phyloP scores from a whole-genome alignment of 2,797 vertebrate species.

The Lithobates pipiens region DNA sequence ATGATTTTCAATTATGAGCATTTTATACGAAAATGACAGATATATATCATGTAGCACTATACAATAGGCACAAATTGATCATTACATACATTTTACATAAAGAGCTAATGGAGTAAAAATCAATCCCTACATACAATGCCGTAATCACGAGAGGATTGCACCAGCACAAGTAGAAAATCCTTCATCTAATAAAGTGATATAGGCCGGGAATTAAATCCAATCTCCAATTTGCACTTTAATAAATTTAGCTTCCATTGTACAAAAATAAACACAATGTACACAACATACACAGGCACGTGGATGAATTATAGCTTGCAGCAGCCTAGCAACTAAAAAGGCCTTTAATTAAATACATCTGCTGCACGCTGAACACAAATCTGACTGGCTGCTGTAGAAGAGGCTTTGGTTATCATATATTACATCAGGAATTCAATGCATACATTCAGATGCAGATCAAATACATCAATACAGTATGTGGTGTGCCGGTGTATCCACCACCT shows the following conservation, averaged over 20 bases:
- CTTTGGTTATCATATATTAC: neutral
- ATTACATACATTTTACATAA: slow-evolving; percentile 51
- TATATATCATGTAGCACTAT: slow-evolving; percentile 31
- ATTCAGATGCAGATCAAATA: neutral
- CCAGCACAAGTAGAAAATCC: slow-evolving; percentile 13
- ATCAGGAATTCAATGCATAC: neutral
- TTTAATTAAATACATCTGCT: slow-evolving; percentile 5
- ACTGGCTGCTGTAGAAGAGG: neutral
- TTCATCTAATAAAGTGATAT: slow-evolving; percentile 43
- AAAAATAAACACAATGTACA: slow-evolving; percentile 38
- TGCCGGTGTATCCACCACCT: neutral
- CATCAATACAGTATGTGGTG: neutral
- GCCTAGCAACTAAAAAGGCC: neutral
- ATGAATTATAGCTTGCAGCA: slow-evolving; percentile 2
- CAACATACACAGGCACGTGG: neutral
- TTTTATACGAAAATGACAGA: slow-evolving; percentile 18
- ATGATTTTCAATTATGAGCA: slow-evolving; percentile 17
- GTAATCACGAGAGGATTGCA: slow-evolving; percentile 36
- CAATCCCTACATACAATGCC: slow-evolving; percentile 43
- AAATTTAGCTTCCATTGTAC: slow-evolving; percentile 22
- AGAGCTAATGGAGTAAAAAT: slow-evolving; percentile 49
- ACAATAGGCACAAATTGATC: slow-evolving; percentile 46
- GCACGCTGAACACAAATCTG: neutral
- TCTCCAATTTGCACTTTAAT: slow-evolving; percentile 51
- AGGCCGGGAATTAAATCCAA: slow-evolving; percentile 32